Evolutionary conservation across 2,888 invertebrate genomes (phyloP), one percentile per base, ranked within the genome.

Genomic region (Smittia sp.): DNA sequence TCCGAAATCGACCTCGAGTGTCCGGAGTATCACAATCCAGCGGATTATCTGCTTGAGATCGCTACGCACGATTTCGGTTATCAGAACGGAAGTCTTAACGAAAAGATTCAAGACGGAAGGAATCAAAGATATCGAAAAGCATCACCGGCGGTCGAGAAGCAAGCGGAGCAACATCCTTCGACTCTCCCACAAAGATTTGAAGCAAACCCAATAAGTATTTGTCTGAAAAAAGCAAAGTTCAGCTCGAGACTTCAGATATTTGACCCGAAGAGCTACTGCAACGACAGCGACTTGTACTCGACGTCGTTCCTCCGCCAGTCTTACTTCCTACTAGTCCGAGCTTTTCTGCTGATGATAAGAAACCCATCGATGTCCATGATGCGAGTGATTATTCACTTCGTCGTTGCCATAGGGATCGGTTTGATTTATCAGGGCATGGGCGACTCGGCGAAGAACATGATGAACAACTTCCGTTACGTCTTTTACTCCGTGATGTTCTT

Each of bases 21-120:
- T 81, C 96, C 96, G 0, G 87, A 90, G 15, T 93, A 92, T 79
- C 93, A 96, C 81, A 96, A 95, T 83, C 94, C 95, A 52, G 92
- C 94, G 15, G 96, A 96, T 82, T 95, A 89, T 83, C 85, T 90
- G 75, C 84, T 91, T 80, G 91, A 91, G 82, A 86, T 91, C 69
- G 87, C 90, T 4, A 85, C 86, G 75, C 90, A 90, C 15, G 91
- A 90, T 78, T 87, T 89, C 78, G 91, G 90, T 76, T 81, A 81
- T 72, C 79, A 83, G 74, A 76, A 79, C 15, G 79, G 82, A 27
- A 79, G 79, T 58, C 79, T 89, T 75, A 83, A 86, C 24, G 79
- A 82, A 52, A 85, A 86, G 75, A 85, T 87, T 24, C 81, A 85
- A 76, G 87, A 87, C 80, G 88, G 89, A n/a, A 81, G 82, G 75